phyloP scores from a whole-genome alignment of 2,797 vertebrate genomes.

The Ambastaia sidthimunki region DNA sequence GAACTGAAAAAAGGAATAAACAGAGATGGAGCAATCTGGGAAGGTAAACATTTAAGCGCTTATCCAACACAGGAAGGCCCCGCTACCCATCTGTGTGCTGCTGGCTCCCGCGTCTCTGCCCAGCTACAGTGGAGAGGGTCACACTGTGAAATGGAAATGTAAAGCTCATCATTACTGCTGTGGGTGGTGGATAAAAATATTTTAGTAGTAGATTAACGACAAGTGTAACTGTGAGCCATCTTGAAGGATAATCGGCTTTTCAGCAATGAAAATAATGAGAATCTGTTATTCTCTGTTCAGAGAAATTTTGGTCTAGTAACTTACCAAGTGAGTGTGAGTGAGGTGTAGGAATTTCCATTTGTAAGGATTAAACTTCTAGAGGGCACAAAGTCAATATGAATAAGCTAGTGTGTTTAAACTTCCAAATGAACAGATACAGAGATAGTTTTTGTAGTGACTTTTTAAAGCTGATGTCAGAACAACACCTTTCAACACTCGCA shows the following conservation, averaged over 20 bases:
- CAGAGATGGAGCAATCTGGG: conserved; percentile 71
- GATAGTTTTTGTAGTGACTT: not conserved
- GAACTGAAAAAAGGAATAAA: conserved; percentile 17
- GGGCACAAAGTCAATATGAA: not conserved
- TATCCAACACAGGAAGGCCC: conserved; percentile 62
- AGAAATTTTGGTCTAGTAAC: not conserved
- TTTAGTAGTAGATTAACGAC: not conserved
- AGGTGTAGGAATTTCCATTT: not conserved
- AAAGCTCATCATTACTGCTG: conserved; percentile 56
- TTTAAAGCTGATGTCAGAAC: not conserved
- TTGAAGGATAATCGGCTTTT: not conserved
- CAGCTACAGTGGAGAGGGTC: conserved; percentile 1
- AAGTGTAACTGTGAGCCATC: not conserved
- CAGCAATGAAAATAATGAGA: not conserved
- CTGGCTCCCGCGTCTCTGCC: not conserved
- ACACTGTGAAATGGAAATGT: conserved; percentile 71
- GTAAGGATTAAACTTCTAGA: not conserved
- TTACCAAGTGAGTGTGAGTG: not conserved
- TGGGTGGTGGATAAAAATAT: conserved; percentile 61
- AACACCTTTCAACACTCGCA: not conserved
- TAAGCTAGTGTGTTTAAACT: not conserved
- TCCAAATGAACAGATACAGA: not conserved
- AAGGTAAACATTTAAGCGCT: conserved; percentile 77
- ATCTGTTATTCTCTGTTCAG: not conserved
- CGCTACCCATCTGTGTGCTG: conserved; percentile 68